Percentiles rank a stretch among this genome's conserved stretches.
phyloP scores from a whole-genome alignment of 64 coral and sea anemone species.

The Stichodactyla helianthus region DNA sequence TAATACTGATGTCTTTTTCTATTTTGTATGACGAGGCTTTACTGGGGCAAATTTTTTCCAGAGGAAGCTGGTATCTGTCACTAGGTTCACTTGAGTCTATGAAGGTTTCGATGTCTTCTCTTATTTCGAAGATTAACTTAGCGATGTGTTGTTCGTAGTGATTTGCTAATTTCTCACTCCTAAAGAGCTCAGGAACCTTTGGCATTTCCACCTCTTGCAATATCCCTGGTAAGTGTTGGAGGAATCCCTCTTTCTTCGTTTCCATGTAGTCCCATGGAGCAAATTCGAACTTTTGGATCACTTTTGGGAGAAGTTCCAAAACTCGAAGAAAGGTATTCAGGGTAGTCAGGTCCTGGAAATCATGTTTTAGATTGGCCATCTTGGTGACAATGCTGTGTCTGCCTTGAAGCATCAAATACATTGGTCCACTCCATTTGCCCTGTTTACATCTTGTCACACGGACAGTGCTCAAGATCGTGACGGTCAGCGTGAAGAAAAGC shows the following conservation, averaged over 20 bases:
- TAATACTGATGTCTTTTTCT: background rate
- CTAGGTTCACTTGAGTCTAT: background rate
- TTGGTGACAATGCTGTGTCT: too few species aligned
- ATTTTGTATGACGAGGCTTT: too few species aligned
- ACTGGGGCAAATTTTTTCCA: background rate
- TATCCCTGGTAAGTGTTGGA: background rate
- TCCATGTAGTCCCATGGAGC: background rate
- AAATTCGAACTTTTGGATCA: too few species aligned
- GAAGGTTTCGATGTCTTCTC: background rate
- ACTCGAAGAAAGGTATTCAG: too few species aligned
- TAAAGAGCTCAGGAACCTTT: background rate
- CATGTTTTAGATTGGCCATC: too few species aligned
- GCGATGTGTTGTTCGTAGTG: background rate
- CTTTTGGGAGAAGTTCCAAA: too few species aligned
- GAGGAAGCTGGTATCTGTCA: background rate
- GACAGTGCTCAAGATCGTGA: too few species aligned
- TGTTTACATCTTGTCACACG: too few species aligned
- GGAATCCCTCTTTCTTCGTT: background rate
- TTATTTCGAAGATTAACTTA: background rate
- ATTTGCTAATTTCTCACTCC: background rate
- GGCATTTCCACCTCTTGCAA: background rate
- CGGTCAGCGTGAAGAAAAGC: too few species aligned
- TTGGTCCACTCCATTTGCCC: too few species aligned
- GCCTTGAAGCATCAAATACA: too few species aligned
- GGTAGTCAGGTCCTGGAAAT: too few species aligned